These are phyloP conservation scores for Caenorhabditis imperialis DNA, from an alignment of 2,888 invertebrate species.

Conservation along the genomic window DNA sequence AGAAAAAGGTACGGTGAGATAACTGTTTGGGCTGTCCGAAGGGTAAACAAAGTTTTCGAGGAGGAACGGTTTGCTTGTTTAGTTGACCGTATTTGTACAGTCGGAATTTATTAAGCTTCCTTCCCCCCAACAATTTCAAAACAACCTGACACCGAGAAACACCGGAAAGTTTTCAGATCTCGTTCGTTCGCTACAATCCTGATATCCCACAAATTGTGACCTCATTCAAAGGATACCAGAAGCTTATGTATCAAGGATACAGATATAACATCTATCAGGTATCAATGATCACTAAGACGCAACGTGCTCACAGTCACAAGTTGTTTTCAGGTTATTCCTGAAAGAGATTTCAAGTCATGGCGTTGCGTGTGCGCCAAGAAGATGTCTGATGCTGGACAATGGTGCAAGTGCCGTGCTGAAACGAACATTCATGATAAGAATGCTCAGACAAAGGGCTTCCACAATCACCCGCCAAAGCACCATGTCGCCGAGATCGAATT, in stretches of 20 bases:
- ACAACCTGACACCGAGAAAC: slow-evolving; percentile 45
- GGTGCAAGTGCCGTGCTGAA: slow-evolving; percentile 76
- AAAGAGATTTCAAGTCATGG: slow-evolving; percentile 75
- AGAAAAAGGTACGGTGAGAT: slow-evolving; percentile 61
- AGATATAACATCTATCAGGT: slow-evolving; percentile 77
- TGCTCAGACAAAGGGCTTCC: slow-evolving; percentile 74
- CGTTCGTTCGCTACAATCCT: slow-evolving; percentile 73
- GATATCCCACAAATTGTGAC: slow-evolving; percentile 75
- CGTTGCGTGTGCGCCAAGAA: slow-evolving; percentile 78
- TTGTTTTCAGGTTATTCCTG: slow-evolving; percentile 65
- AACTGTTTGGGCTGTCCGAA: slow-evolving; percentile 53
- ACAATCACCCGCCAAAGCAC: slow-evolving; percentile 76
- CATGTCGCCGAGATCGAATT: slow-evolving; percentile 77
- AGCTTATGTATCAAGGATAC: slow-evolving; percentile 77
- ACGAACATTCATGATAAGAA: slow-evolving; percentile 75
- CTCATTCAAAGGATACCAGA: slow-evolving; percentile 77
- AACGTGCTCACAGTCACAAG: slow-evolving; percentile 18
- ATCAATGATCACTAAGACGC: slow-evolving; percentile 34
- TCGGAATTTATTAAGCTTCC: slow-evolving; percentile 38
- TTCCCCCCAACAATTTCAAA: slow-evolving; percentile 34
- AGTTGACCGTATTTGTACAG: slow-evolving; percentile 55
- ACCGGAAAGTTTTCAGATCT: slow-evolving; percentile 51
- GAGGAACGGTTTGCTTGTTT: slow-evolving; percentile 37
- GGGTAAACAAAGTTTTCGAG: slow-evolving; percentile 38
- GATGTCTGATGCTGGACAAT: slow-evolving; percentile 70